phyloP scores from a whole-genome alignment of 2,888 invertebrate species.

The Choreutis nemorana region DNA sequence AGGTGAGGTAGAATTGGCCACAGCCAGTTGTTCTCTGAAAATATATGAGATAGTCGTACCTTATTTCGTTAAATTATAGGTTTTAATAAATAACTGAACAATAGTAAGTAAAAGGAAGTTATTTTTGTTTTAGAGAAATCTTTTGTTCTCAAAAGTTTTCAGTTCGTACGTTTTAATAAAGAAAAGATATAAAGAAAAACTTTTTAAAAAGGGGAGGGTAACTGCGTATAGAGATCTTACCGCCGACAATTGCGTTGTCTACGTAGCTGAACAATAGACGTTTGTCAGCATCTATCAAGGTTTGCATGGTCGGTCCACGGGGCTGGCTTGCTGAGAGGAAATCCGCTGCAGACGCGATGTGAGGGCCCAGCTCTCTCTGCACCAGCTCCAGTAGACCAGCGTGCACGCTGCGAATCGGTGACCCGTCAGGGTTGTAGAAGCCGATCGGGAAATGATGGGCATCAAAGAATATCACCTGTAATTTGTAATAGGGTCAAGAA shows the following conservation, averaged over 20 bases:
- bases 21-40: slow-evolving; percentile 67
- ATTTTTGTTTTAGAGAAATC: too few species aligned
- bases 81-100: too few species aligned
- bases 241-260: slow-evolving; percentile 46
- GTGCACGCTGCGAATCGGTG: slow-evolving; percentile 58
- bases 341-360: slow-evolving; percentile 52
- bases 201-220: too few species aligned
- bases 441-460: slow-evolving; percentile 83
- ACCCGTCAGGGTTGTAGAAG: slow-evolving; percentile 52
- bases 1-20: slow-evolving; percentile 71
- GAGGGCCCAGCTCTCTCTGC: slow-evolving; percentile 61
- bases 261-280: slow-evolving; percentile 65
- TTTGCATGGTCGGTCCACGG: slow-evolving; percentile 50
- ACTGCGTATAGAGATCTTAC: too few species aligned
- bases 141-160: too few species aligned
- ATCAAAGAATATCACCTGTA: slow-evolving; percentile 75
- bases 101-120: too few species aligned
- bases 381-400: slow-evolving; percentile 61
- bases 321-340: slow-evolving; percentile 41
- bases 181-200: too few species aligned
- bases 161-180: too few species aligned
- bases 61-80: too few species aligned
- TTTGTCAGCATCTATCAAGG: slow-evolving; percentile 48
- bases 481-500: neutral
- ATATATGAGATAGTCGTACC: too few species aligned